A percentile compares a stretch with the other conserved stretches of the same genome.
These are phyloP conservation scores for Chrysomela aeneicollis DNA, from an alignment of 2,888 invertebrate species.

Conservation along the genomic window DNA sequence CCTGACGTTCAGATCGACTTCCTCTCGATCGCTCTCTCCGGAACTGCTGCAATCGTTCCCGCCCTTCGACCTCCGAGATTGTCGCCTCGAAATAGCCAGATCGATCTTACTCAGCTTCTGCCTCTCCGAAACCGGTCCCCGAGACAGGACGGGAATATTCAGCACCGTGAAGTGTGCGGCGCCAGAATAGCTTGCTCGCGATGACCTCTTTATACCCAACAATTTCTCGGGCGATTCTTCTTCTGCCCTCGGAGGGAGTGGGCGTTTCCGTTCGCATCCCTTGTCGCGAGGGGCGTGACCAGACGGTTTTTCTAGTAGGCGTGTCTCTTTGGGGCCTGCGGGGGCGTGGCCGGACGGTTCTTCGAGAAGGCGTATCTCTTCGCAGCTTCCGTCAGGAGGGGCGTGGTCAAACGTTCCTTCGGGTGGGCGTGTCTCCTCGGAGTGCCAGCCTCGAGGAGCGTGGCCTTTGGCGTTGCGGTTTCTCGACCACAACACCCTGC, in stretches of 20 bases:
- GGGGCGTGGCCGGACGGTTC: conserved; percentile 44
- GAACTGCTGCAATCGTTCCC: conserved; percentile 63
- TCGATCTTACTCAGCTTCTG: conserved; percentile 60
- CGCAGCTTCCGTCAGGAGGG: conserved; percentile 41
- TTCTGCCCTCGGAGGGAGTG: not conserved
- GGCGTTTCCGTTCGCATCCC: conserved; percentile 10
- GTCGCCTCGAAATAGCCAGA: conserved; percentile 55
- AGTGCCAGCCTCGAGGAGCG: conserved; percentile 43
- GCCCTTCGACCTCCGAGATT: conserved; percentile 41
- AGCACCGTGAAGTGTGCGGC: conserved; percentile 52
- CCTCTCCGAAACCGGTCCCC: conserved; percentile 47
- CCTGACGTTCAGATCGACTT: conserved; percentile 64
- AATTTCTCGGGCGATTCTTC: conserved; percentile 5
- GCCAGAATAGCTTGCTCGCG: conserved; percentile 25
- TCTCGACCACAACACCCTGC: not conserved
- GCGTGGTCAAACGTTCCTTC: conserved; percentile 38
- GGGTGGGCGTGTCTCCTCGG: too few relatives aligned
- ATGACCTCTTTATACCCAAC: not conserved
- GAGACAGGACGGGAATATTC: conserved; percentile 58
- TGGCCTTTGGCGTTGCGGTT: conserved; percentile 30
- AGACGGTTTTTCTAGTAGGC: too few relatives aligned
- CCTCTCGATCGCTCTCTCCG: conserved; percentile 62
- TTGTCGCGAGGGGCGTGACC: conserved; percentile 44
- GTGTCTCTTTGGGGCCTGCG: conserved; percentile 22
- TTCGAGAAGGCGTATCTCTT: too few relatives aligned